These are phyloP conservation scores for Zoanthus sociatus DNA, from an alignment of 92 coral and sea anemone genomes.

Conservation along the genomic window DNA sequence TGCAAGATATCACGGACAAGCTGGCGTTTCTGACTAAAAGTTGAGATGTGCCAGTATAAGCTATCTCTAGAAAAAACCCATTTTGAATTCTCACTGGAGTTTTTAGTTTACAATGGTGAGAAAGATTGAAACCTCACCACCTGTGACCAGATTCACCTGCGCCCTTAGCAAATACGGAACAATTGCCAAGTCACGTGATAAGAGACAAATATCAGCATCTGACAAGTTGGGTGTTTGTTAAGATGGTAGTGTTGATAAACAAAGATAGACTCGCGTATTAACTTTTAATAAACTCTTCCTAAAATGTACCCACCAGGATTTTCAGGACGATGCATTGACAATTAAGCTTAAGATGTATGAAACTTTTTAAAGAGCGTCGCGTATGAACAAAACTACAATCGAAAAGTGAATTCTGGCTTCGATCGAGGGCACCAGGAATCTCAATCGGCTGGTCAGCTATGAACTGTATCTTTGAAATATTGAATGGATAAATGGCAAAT, in stretches of 20 bases:
- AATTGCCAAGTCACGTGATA: slow-evolving; percentile 86
- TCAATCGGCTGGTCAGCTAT: not conserved
- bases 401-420: slow-evolving; percentile 31
- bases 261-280: slow-evolving; percentile 76
- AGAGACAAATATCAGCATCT: slow-evolving; percentile 75
- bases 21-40: slow-evolving; percentile 37
- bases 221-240: slow-evolving; percentile 84
- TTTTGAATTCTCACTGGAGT: slow-evolving; percentile 48
- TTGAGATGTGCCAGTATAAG: slow-evolving; percentile 28
- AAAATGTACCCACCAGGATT: slow-evolving; percentile 40
- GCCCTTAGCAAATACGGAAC: slow-evolving; percentile 77
- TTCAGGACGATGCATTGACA: not conserved
- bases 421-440: slow-evolving; percentile 87
- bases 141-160: slow-evolving; percentile 88
- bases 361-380: not conserved
- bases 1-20: not conserved
- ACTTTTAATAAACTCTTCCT: slow-evolving; percentile 76
- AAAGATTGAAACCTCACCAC: slow-evolving; percentile 64
- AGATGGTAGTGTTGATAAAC: slow-evolving; percentile 83
- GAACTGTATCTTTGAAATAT: slow-evolving; percentile 72
- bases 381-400: not conserved
- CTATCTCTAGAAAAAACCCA: slow-evolving; percentile 43
- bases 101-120: slow-evolving; percentile 78
- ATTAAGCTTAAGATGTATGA: not conserved
- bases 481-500: slow-evolving; percentile 83